Percentiles rank a stretch among this genome's conserved stretches.
Evolutionary conservation across 2,888 invertebrate genomes (phyloP).

Genomic region (Ganaspis brasiliensis): DNA sequence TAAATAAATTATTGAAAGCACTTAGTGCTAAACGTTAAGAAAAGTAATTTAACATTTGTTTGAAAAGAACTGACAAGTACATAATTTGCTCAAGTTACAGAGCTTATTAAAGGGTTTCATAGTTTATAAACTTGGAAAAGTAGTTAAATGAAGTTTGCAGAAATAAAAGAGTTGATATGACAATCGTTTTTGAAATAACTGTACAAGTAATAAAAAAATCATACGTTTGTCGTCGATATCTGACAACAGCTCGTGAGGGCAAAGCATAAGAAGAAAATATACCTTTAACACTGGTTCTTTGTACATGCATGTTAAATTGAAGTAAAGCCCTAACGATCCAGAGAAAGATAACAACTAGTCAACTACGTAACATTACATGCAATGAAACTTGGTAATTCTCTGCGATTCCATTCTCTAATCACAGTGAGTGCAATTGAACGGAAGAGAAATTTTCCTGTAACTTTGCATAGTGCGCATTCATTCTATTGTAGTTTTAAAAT

Average conservation of each 20-base stretch:
- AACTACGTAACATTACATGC: not conserved
- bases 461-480: too few species aligned
- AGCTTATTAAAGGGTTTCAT: not conserved
- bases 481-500: too few species aligned
- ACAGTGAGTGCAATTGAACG: not conserved
- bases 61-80: not conserved
- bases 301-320: conserved; percentile 13
- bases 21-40: too few species aligned
- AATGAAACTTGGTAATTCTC: conserved; percentile 20
- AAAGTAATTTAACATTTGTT: not conserved
- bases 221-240: conserved; percentile 15
- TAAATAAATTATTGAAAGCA: too few species aligned
- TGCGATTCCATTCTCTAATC: conserved; percentile 12
- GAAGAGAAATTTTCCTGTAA: not conserved
- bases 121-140: too few species aligned
- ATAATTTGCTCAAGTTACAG: not conserved
- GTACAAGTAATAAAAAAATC: not conserved
- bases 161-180: too few species aligned
- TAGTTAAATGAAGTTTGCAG: too few species aligned
- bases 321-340: conserved; percentile 18
- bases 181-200: not conserved
- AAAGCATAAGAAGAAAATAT: not conserved
- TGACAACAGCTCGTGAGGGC: not conserved
- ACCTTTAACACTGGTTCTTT: too few species aligned
- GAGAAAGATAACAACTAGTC: conserved; percentile 14